A percentile compares a stretch with the other conserved stretches of the same genome.
These are phyloP conservation scores for Limnodromus scolopaceus DNA, from an alignment of 2,797 vertebrate species.

Conservation along the genomic window DNA sequence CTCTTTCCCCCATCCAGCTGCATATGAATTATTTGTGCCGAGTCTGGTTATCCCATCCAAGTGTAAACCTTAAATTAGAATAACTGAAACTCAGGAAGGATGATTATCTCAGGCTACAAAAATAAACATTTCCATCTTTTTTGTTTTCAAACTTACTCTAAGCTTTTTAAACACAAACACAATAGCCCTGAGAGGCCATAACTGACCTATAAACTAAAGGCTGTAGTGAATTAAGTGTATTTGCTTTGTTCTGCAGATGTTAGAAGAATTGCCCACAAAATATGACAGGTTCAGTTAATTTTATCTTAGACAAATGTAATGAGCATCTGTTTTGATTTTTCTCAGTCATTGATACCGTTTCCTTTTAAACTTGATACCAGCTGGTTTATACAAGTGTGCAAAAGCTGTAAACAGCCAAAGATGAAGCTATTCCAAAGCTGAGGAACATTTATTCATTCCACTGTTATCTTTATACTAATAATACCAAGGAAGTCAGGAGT, in stretches of 20 bases:
- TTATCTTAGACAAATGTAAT: slow-evolving; percentile 73
- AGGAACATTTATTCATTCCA: background rate
- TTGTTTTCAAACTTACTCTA: slow-evolving; percentile 67
- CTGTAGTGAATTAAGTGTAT: slow-evolving; percentile 71
- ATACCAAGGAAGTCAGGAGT: background rate
- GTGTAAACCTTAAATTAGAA: slow-evolving; percentile 42
- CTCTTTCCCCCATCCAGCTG: background rate
- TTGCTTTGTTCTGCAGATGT: slow-evolving; percentile 80
- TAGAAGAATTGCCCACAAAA: slow-evolving; percentile 68
- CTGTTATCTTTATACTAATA: background rate
- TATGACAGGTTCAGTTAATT: slow-evolving; percentile 77
- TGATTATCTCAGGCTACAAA: slow-evolving; percentile 73
- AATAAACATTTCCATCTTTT: slow-evolving; percentile 74
- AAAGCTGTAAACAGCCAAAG: slow-evolving; percentile 74
- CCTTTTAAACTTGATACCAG: slow-evolving; percentile 77
- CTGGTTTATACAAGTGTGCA: slow-evolving; percentile 73
- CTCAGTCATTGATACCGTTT: slow-evolving; percentile 70
- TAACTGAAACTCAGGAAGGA: slow-evolving; percentile 61
- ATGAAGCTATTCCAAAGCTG: background rate
- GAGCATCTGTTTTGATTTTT: slow-evolving; percentile 80
- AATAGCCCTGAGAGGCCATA: slow-evolving; percentile 56
- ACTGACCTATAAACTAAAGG: slow-evolving; percentile 68
- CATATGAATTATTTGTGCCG: slow-evolving; percentile 19
- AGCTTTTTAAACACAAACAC: slow-evolving; percentile 69
- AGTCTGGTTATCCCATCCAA: slow-evolving; percentile 37